Base-by-base conservation (phyloP, 2,797 vertebrate genomes). In the Yasuhikotakia modesta region DNA sequence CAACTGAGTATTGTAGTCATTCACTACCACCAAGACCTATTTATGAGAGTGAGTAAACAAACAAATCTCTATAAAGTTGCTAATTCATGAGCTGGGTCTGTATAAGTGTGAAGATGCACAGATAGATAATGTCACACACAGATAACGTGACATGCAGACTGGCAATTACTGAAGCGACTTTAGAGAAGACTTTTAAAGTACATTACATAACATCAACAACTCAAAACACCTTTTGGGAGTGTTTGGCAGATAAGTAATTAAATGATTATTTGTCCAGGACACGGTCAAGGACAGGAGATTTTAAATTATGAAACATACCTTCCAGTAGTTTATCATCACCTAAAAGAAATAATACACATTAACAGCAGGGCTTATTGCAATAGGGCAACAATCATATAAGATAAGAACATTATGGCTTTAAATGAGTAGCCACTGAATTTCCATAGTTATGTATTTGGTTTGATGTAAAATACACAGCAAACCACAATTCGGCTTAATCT, bases 1-100 rank as follows among this genome's bases (percentile, higher is more conserved):
- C 45, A 70, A 70, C 66, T 39, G 75, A 55, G 45, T 32, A 77
- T 77, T 77, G 70, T 77, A 27, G 45, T 46, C 70, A 70, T 77
- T 70, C 45, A 70, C 21, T 13, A 30, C 45, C 21, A 61, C 8
- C 8, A 63, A 35, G 60, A 45, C 30, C 66, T 19, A 53, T 77
- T 70, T 77, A 58, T 63, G 43, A 77, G 70, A 67, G 55, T 43
- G 52, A 77, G 61, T 16, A 61, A 61, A 50, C 55, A 70, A 77
- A 77, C 55, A 61, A 27, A 77, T 69, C 45, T 12, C 0, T 21
- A 39, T 69, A 69, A 60, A 35, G 30, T 30, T 52, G 58, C 66
- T 77, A 70, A 63, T 63, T 70, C 52, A 13, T 69, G 55, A 50
- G 53, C 43, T 69, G 43, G 21, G 8, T 63, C 27, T 70, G 43